Evolutionary conservation across 2,797 vertebrate species (phyloP).

Genomic region (Gadopsis bispinosus): DNA sequence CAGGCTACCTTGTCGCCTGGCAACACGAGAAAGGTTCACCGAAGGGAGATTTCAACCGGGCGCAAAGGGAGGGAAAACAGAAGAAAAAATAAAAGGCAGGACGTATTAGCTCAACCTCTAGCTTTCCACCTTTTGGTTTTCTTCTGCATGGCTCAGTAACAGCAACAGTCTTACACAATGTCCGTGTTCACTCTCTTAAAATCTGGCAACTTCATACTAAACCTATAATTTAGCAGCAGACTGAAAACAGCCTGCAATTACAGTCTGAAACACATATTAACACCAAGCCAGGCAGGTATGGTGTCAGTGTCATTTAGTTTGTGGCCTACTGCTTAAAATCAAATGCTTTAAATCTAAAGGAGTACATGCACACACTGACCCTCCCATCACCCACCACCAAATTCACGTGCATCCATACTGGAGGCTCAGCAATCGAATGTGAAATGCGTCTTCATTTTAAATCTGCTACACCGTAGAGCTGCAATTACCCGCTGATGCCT

Average conservation of each 20-base stretch:
- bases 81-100: constrained; percentile 50
- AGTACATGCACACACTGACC: constrained; percentile 1
- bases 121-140: background rate
- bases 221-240: background rate
- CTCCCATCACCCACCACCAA: constrained; percentile 25
- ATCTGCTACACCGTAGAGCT: constrained; percentile 77
- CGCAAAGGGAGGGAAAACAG: constrained; percentile 58
- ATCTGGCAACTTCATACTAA: background rate
- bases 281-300: constrained; percentile 1
- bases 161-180: background rate
- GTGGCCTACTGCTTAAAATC: constrained; percentile 29
- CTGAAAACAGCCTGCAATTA: constrained; percentile 19
- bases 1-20: constrained; percentile 85
- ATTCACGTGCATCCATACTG: constrained; percentile 33
- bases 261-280: background rate
- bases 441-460: constrained; percentile 80
- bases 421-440: constrained; percentile 65
- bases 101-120: constrained; percentile 30
- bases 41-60: constrained; percentile 66
- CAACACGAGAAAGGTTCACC: constrained; percentile 78
- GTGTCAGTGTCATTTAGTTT: constrained; percentile 19
- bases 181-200: background rate
- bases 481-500: constrained; percentile 85
- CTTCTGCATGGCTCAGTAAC: background rate
- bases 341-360: constrained; percentile 21